These are phyloP conservation scores for Etheostoma spectabile DNA, from an alignment of 2,113 vertebrate species.

Conservation along the genomic window DNA sequence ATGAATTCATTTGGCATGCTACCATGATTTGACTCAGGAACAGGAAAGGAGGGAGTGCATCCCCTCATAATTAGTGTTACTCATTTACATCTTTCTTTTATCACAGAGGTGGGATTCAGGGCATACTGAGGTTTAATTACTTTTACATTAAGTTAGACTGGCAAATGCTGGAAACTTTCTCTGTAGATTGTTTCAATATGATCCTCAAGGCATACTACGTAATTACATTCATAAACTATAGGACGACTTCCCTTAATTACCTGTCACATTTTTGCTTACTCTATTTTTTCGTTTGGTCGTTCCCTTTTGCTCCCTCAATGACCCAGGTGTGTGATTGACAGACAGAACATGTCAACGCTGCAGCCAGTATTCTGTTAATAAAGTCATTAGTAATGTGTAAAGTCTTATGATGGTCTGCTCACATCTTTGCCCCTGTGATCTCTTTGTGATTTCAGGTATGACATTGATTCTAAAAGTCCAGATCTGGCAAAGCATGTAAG, in stretches of 20 bases:
- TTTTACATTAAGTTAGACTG: slow-evolving; percentile 72
- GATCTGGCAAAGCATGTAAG: slow-evolving; percentile 96
- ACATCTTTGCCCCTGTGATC: slow-evolving; percentile 12
- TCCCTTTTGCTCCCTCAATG: slow-evolving; percentile 9
- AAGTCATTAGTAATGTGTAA: background rate
- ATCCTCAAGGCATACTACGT: slow-evolving; percentile 28
- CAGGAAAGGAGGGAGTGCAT: slow-evolving; percentile 49
- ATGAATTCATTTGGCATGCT: slow-evolving; percentile 66
- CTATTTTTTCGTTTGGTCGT: background rate
- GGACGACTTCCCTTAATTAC: slow-evolving; percentile 57
- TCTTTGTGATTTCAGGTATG: slow-evolving; percentile 87
- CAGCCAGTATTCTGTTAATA: slow-evolving; percentile 13
- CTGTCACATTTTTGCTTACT: slow-evolving; percentile 44
- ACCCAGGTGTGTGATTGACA: slow-evolving; percentile 50
- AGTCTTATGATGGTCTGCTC: background rate
- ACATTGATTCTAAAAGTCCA: slow-evolving; percentile 96
- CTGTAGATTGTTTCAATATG: slow-evolving; percentile 41
- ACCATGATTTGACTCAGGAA: slow-evolving; percentile 50
- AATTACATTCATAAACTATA: slow-evolving; percentile 64
- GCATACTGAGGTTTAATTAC: slow-evolving; percentile 75
- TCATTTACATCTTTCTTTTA: slow-evolving; percentile 80
- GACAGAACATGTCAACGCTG: slow-evolving; percentile 21
- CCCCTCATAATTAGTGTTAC: slow-evolving; percentile 70
- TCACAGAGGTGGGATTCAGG: slow-evolving; percentile 66
- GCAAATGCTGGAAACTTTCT: slow-evolving; percentile 61